phyloP scores from a whole-genome alignment of 2,113 vertebrate species.

The Sclerurus mexicanus region DNA sequence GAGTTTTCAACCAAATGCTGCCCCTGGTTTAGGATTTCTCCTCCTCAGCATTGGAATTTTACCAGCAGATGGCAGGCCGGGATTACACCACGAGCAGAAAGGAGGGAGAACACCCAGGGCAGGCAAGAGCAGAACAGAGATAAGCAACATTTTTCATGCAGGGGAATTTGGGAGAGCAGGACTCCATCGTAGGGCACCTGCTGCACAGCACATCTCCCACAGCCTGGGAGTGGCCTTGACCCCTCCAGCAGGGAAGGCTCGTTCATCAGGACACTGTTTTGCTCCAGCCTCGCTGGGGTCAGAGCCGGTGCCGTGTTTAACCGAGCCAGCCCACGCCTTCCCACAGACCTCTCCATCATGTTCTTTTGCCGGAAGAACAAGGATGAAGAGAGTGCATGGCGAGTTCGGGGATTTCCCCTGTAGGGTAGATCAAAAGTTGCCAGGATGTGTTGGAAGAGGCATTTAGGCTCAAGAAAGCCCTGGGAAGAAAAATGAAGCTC shows the following conservation, averaged over 20 bases:
- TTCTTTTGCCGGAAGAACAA: not conserved
- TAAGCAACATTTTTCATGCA: not conserved
- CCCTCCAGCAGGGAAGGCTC: not conserved
- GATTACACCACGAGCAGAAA: not conserved
- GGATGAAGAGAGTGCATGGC: not conserved
- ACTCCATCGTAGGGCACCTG: not conserved
- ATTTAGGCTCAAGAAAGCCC: not conserved
- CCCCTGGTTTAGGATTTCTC: not conserved
- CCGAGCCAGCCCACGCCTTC: not conserved
- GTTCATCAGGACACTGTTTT: not conserved
- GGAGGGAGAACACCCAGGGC: not conserved
- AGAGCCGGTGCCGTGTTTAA: not conserved
- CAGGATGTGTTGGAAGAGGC: not conserved
- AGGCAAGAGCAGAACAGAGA: not conserved
- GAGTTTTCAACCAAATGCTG: not conserved
- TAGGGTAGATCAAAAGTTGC: constrained; percentile 56
- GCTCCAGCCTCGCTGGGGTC: fast-evolving
- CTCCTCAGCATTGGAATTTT: not conserved
- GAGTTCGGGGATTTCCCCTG: constrained; percentile 48
- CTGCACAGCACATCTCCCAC: not conserved
- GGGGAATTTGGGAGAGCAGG: not conserved
- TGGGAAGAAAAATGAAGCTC: not conserved
- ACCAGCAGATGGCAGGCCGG: constrained; percentile 67
- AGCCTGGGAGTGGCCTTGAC: not conserved
- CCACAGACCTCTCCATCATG: not conserved